phyloP scores from a whole-genome alignment of 2,888 invertebrate genomes.

The Drosophila peninsularis region DNA sequence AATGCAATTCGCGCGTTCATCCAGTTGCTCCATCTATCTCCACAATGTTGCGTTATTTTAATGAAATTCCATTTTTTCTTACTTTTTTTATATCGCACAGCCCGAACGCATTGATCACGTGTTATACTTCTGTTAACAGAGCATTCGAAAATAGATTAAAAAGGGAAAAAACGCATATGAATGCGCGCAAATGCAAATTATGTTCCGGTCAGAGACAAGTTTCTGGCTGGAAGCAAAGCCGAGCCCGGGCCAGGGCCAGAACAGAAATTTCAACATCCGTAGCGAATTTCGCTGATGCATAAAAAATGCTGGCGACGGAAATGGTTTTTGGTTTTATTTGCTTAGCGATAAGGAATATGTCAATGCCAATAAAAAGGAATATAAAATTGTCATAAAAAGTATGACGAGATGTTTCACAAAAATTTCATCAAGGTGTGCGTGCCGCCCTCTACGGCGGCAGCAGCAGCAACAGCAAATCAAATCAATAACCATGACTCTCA shows the following conservation, averaged over 20 bases:
- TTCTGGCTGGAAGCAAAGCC: background rate
- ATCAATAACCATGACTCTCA: constrained; percentile 52
- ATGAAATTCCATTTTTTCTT: constrained; percentile 44
- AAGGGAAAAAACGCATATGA: constrained; percentile 17
- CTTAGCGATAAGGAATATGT: constrained; percentile 64
- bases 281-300: constrained; percentile 13
- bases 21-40: constrained; percentile 14
- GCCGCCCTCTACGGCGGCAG: constrained; percentile 12
- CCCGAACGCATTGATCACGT: constrained; percentile 24
- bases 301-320: constrained; percentile 47
- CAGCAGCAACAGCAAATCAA: constrained; percentile 48
- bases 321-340: constrained; percentile 64
- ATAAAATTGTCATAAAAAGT: constrained; percentile 68
- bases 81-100: constrained; percentile 17
- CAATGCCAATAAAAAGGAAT: constrained; percentile 66
- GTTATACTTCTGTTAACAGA: constrained; percentile 32
- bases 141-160: constrained; percentile 21
- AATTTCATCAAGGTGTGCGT: constrained; percentile 59
- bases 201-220: constrained; percentile 12
- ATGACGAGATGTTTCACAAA: constrained; percentile 45
- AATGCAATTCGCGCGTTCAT: constrained; percentile 53
- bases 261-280: constrained; percentile 27
- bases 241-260: constrained; percentile 2
- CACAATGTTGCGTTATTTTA: constrained; percentile 54
- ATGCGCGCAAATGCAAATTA: constrained; percentile 43